Evolutionary conservation across 1,140 invertebrate genomes (phyloP).

Genomic region (Drosophila ficusphila): DNA sequence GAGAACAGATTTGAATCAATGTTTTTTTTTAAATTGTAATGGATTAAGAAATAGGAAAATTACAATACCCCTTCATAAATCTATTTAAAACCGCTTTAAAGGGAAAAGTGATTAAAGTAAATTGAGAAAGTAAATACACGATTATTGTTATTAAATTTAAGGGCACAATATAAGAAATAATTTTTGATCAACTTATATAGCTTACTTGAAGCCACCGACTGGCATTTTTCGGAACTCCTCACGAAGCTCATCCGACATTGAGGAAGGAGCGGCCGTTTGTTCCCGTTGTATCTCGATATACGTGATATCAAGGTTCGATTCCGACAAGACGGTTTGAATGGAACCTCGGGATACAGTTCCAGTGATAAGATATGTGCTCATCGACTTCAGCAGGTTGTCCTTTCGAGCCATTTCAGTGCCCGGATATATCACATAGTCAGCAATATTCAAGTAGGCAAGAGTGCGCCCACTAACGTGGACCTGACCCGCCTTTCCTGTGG

Average conservation of each 20-base stretch:
- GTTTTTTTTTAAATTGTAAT: too few relatives aligned
- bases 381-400: neutral
- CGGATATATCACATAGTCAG: neutral
- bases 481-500: conserved; percentile 93
- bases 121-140: too few relatives aligned
- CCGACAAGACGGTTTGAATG: neutral
- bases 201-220: conserved; percentile 7
- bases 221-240: conserved; percentile 19
- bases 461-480: conserved; percentile 83
- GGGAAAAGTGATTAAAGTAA: too few relatives aligned
- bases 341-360: rapidly evolving
- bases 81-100: too few relatives aligned
- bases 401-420: neutral
- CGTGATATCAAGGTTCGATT: neutral
- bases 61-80: too few relatives aligned
- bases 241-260: neutral
- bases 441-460: neutral
- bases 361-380: conserved; percentile 4
- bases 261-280: neutral
- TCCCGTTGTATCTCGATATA: neutral
- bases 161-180: too few relatives aligned
- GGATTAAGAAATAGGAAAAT: too few relatives aligned
- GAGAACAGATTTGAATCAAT: neutral
- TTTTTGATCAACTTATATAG: too few relatives aligned
- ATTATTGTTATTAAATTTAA: too few relatives aligned